These are phyloP conservation scores for Labeo calbasu DNA, from an alignment of 2,797 vertebrate genomes.

Conservation along the genomic window DNA sequence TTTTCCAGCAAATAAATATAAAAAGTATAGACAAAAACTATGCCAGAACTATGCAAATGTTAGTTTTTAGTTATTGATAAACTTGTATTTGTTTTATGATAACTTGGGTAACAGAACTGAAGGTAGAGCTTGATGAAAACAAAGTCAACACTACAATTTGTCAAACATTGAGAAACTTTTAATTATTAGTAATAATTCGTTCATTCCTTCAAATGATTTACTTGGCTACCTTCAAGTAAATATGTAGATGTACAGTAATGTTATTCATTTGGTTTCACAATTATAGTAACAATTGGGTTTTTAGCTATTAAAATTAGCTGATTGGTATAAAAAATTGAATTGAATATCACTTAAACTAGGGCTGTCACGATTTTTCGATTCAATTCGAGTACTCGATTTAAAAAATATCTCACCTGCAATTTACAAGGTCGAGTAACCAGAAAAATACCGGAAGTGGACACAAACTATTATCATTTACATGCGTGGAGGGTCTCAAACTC, in stretches of 20 bases:
- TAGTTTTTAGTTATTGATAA: not conserved
- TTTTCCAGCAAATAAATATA: not conserved
- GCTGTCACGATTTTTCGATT: too few species aligned
- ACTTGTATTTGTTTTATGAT: not conserved
- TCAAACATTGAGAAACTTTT: not conserved
- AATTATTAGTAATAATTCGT: not conserved
- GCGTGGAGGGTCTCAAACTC: too few species aligned
- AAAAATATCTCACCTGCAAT: too few species aligned
- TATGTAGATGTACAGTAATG: not conserved
- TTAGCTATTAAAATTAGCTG: not conserved
- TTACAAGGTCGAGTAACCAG: too few species aligned
- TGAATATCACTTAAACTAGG: not conserved
- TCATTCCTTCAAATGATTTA: not conserved
- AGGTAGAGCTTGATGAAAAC: not conserved
- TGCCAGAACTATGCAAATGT: not conserved
- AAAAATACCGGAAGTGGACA: too few species aligned
- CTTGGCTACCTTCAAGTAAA: too few species aligned
- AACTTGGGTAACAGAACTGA: not conserved
- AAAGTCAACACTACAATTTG: not conserved
- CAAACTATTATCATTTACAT: too few species aligned
- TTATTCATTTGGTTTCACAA: not conserved
- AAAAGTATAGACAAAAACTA: not conserved
- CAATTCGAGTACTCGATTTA: too few species aligned
- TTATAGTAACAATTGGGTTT: not conserved
- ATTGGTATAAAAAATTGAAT: not conserved